Evolutionary conservation across 2,888 invertebrate species (phyloP).

Genomic region (Caradrina kadenii): DNA sequence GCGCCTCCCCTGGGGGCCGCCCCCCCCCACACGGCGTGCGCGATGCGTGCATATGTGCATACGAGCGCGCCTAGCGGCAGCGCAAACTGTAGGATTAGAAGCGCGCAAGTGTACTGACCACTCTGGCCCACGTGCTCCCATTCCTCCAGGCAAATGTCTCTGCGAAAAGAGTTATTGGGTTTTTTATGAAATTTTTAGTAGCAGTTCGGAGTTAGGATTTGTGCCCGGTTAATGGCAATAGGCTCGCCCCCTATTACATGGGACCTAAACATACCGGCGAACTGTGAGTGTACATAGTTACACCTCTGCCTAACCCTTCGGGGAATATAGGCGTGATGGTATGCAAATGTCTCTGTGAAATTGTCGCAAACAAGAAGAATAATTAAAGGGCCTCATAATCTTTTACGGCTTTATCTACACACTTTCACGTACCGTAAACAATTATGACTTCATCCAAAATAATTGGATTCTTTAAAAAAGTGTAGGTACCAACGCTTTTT

Average conservation of each 20-base stretch:
- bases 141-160: slow-evolving; percentile 93
- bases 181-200: too few species aligned
- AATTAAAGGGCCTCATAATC: background rate
- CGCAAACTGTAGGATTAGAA: slow-evolving; percentile 96
- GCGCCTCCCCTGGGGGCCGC: slow-evolving; percentile 96
- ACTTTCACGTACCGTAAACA: background rate
- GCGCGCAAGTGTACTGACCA: slow-evolving; percentile 93
- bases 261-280: too few species aligned
- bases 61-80: slow-evolving; percentile 95
- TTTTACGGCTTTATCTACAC: background rate
- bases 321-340: too few species aligned
- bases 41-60: slow-evolving; percentile 96
- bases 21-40: slow-evolving; percentile 96
- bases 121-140: slow-evolving; percentile 92
- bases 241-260: too few species aligned
- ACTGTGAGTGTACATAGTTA: too few species aligned
- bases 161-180: too few species aligned
- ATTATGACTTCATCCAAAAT: background rate
- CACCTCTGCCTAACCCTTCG: too few species aligned
- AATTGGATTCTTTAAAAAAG: background rate
- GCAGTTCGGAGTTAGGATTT: too few species aligned
- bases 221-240: too few species aligned
- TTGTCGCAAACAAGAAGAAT: slow-evolving; percentile 23
- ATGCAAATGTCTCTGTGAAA: slow-evolving; percentile 92
- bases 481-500: too few species aligned